phyloP scores from a whole-genome alignment of 2,113 vertebrate species.

The Mastomys coucha region DNA sequence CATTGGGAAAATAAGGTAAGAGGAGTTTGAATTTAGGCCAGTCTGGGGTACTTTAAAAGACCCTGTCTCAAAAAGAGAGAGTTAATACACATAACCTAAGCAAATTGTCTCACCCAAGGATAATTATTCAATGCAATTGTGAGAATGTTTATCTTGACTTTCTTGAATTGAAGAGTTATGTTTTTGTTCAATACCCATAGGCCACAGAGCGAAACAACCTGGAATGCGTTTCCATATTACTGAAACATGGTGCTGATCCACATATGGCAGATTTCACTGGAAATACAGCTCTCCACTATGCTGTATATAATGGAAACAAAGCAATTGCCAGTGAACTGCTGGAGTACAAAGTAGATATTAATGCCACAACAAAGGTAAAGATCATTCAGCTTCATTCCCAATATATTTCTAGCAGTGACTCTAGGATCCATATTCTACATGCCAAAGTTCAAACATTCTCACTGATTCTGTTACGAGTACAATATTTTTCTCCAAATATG shows the following conservation, averaged over 20 bases:
- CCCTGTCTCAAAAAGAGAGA: neutral
- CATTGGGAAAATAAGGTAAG: neutral
- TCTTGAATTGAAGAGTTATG: neutral
- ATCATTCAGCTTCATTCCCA: neutral
- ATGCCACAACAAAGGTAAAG: neutral
- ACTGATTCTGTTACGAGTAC: neutral
- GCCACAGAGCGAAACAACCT: neutral
- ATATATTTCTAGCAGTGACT: neutral
- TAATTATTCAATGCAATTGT: neutral
- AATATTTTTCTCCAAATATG: neutral
- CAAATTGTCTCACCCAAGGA: neutral
- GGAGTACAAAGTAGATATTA: neutral
- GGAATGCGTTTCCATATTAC: neutral
- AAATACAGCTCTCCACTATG: neutral
- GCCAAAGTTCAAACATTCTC: neutral
- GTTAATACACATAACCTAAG: neutral
- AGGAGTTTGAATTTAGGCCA: neutral
- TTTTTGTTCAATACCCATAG: neutral
- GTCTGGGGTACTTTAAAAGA: neutral
- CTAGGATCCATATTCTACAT: neutral
- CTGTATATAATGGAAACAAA: neutral
- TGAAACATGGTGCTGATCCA: neutral
- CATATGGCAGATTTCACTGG: neutral
- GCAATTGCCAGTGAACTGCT: neutral
- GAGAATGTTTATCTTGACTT: neutral